phyloP scores from a whole-genome alignment of 2,888 invertebrate genomes.

The Maniola hyperantus region DNA sequence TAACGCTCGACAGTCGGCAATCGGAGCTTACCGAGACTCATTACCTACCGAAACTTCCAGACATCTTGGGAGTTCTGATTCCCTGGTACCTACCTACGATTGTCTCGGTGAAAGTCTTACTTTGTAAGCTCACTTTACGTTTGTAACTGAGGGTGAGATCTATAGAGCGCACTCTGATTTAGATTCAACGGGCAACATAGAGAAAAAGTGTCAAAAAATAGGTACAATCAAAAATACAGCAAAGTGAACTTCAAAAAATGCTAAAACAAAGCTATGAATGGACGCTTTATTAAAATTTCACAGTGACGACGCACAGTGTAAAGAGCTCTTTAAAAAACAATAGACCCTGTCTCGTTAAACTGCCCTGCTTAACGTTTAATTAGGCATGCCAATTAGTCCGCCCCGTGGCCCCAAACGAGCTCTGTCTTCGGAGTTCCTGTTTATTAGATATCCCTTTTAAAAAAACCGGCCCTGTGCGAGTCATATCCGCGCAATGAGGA shows the following conservation, averaged over 20 bases:
- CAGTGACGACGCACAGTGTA: conserved; percentile 3
- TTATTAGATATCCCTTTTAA: conserved; percentile 5
- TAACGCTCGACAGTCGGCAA: not conserved
- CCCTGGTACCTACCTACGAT: conserved; percentile 9
- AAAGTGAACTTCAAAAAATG: conserved; percentile 5
- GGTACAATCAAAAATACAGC: not conserved
- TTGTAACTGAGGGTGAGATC: too few relatives aligned
- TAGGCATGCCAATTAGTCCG: conserved; percentile 16
- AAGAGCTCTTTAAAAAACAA: conserved; percentile 16
- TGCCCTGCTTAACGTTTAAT: conserved; percentile 11
- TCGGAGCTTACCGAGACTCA: conserved; percentile 1
- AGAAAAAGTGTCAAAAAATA: not conserved
- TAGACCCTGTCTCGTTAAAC: conserved; percentile 8
- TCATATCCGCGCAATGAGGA: too few relatives aligned
- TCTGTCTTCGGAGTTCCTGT: not conserved
- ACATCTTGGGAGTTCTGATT: conserved; percentile 9
- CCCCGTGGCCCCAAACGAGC: not conserved
- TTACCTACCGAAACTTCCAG: conserved; percentile 10
- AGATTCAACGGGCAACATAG: not conserved
- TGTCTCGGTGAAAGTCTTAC: not conserved
- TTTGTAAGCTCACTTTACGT: not conserved
- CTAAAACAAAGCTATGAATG: conserved; percentile 5
- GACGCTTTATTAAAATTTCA: conserved; percentile 15
- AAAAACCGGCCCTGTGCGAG: too few relatives aligned
- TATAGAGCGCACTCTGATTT: too few relatives aligned